These are phyloP conservation scores for Timandra comae DNA, from an alignment of 2,888 invertebrate species.

Conservation along the genomic window DNA sequence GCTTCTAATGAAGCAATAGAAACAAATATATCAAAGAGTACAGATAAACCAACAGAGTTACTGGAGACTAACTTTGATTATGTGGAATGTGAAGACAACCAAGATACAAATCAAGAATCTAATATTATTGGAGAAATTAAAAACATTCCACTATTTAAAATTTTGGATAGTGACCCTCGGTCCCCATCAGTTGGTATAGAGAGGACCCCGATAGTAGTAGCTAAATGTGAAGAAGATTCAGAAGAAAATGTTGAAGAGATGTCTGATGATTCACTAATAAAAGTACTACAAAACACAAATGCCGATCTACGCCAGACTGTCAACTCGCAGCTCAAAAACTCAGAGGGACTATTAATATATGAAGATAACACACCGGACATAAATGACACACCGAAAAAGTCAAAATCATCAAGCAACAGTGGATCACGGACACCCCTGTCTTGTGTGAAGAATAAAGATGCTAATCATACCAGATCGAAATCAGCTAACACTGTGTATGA, in stretches of 20 bases:
- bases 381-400: conserved; percentile 54
- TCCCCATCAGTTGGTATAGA: conserved; percentile 68
- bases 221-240: conserved; percentile 35
- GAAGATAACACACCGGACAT: conserved; percentile 64
- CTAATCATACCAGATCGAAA: conserved; percentile 56
- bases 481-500: conserved; percentile 59
- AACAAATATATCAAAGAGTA: conserved; percentile 37
- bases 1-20: conserved; percentile 59
- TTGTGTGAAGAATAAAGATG: conserved; percentile 70
- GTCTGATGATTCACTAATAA: conserved; percentile 65
- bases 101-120: conserved; percentile 22
- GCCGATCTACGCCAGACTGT: conserved; percentile 41
- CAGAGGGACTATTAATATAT: conserved; percentile 75
- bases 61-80: conserved; percentile 80
- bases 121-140: conserved; percentile 10
- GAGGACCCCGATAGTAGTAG: conserved; percentile 65
- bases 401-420: conserved; percentile 45
- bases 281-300: conserved; percentile 60
- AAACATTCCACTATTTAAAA: conserved; percentile 38
- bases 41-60: conserved; percentile 53
- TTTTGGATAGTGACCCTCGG: conserved; percentile 60
- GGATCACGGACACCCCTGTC: conserved; percentile 66
- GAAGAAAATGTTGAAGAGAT: conserved; percentile 63
- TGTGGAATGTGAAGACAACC: conserved; percentile 50
- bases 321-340: conserved; percentile 44